Evolutionary conservation across 2,797 vertebrate genomes (phyloP).

Genomic region (Tinamus major): DNA sequence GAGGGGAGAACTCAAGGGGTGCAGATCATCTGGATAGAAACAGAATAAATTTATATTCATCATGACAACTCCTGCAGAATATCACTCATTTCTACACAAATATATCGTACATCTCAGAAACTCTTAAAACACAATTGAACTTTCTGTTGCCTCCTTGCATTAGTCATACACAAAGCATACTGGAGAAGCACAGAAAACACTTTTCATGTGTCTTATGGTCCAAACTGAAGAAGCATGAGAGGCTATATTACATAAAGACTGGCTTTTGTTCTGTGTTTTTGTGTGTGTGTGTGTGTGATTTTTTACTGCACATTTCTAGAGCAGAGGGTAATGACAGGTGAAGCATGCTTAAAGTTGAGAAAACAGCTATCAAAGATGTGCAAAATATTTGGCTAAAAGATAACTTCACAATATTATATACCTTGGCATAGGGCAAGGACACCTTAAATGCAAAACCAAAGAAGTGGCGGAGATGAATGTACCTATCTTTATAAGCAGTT

Average conservation of each 20-base stretch:
- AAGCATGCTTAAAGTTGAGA: not conserved
- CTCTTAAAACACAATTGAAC: not conserved
- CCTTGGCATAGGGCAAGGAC: not conserved
- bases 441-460: not conserved
- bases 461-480: accelerated
- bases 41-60: not conserved
- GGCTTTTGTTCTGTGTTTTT: not conserved
- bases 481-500: not conserved
- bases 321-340: not conserved
- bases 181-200: not conserved
- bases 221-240: not conserved
- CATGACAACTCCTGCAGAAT: not conserved
- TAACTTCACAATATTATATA: not conserved
- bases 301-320: not conserved
- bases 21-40: not conserved
- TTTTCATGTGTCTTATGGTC: not conserved
- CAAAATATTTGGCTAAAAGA: not conserved
- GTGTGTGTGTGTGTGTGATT: too few relatives aligned
- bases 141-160: not conserved
- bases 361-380: not conserved
- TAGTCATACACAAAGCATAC: not conserved
- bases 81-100: not conserved
- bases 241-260: not conserved
- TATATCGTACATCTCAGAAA: not conserved
- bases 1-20: not conserved